Base-by-base conservation (phyloP, 2,888 invertebrate species). In the Cosmopolites sordidus region DNA sequence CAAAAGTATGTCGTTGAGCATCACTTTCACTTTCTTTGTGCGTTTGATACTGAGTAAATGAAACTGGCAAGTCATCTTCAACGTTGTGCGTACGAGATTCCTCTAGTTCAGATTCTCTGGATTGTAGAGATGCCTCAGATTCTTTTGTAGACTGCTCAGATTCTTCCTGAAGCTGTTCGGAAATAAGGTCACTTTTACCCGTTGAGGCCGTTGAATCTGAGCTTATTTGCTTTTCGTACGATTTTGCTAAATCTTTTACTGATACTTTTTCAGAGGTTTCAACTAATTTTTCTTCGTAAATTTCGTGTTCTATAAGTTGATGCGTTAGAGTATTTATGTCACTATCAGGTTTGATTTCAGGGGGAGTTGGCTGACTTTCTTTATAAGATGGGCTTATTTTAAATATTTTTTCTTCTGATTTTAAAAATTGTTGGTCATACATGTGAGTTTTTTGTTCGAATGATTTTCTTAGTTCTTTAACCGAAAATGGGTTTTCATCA, bases 1-100 rank as follows among this genome's bases (percentile, higher is more conserved):
- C 22, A 22, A 22, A 22, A 22, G 8, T 22, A 56, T 69, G 65
- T n/a, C 62, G 57, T 47, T 60, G 61, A 60, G 51, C 42, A 51
- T 63, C 65, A 39, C 48, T 52, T 54, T 68, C 67, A 58, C 56
- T 58, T 56, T 65, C 67, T 66, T 67, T 69, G 58, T 66, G 65
- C 65, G 63, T 64, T 63, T 59, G 65, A 48, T 22, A 49, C 48
- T 51, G 53, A 22, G 53, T 51, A 54, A 56, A 22, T 54, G 62
- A 62, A 59, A 60, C 56, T 60, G 64, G 51, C 22, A 54, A 40
- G 50, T 62, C 56, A 54, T 62, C 60, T 43, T 66, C 65, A 58
- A 50, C 16, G 59, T 60, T 61, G 64, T 65, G 63, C 44, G 56
- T 47, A 60, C 65, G 62, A 41, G 51, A 44, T 29, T 56, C 48